Percentiles rank a stretch among this genome's conserved stretches.
Evolutionary conservation across 2,888 invertebrate species (phyloP).

Genomic region (Sussaba pulchella): DNA sequence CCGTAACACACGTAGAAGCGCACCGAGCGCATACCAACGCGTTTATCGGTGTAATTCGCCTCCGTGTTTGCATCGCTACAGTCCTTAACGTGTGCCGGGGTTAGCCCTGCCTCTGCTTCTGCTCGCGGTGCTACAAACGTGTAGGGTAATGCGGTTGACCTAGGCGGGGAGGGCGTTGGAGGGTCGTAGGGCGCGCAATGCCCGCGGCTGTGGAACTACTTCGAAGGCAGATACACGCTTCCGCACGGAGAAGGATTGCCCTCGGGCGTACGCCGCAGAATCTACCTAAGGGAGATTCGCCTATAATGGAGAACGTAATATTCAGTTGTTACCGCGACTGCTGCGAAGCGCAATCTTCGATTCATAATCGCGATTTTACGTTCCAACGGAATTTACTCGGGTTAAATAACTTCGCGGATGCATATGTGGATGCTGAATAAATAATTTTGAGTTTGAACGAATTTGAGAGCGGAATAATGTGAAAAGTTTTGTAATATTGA

Average conservation of each 20-base stretch:
- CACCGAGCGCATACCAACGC: conserved; percentile 41
- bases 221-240: conserved; percentile 26
- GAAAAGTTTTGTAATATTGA: too few species aligned
- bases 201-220: conserved; percentile 23
- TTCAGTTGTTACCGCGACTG: conserved; percentile 24
- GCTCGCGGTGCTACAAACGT: too few species aligned
- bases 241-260: conserved; percentile 3
- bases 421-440: background rate
- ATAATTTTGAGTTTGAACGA: background rate
- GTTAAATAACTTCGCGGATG: too few species aligned
- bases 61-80: conserved; percentile 44
- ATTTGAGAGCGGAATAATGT: too few species aligned
- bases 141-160: conserved; percentile 67
- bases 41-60: conserved; percentile 34
- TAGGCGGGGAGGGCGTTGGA: conserved; percentile 26
- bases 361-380: background rate
- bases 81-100: conserved; percentile 41
- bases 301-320: conserved; percentile 44
- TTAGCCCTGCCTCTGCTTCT: too few species aligned
- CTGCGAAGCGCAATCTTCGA: background rate
- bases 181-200: conserved; percentile 35
- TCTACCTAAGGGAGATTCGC: conserved; percentile 22
- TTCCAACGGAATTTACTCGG: too few species aligned
- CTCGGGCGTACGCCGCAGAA: background rate
- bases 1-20: background rate